Evolutionary conservation across 2,888 invertebrate species (phyloP).

Genomic region (Flexamia atlantica): DNA sequence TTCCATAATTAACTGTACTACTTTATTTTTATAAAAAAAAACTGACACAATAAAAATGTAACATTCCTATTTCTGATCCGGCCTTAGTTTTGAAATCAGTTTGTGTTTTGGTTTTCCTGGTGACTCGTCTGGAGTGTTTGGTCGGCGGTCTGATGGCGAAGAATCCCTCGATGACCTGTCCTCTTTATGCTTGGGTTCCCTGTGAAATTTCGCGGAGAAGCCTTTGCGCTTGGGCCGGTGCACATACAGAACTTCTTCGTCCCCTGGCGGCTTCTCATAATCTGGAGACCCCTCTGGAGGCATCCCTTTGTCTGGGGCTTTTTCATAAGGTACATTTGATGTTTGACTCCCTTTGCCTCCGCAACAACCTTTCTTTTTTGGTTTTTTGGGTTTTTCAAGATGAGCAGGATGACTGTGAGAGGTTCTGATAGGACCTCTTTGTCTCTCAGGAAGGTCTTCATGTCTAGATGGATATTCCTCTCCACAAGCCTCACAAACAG

Average conservation of each 20-base stretch:
- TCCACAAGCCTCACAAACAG: not conserved
- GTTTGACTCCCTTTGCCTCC: constrained; percentile 24
- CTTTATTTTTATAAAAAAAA: too few relatives aligned
- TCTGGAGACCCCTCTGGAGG: too few relatives aligned
- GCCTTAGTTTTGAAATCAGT: not conserved
- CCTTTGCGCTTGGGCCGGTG: not conserved
- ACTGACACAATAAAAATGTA: not conserved
- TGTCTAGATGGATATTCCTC: not conserved
- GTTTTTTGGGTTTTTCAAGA: not conserved
- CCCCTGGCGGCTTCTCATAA: not conserved
- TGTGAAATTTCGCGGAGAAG: not conserved
- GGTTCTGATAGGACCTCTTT: too few relatives aligned
- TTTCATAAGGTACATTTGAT: constrained; percentile 36
- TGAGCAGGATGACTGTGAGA: too few relatives aligned
- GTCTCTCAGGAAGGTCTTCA: not conserved
- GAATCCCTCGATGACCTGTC: too few relatives aligned
- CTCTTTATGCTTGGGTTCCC: not conserved
- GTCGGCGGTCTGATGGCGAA: not conserved
- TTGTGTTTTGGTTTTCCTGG: constrained; percentile 5
- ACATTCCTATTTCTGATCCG: not conserved
- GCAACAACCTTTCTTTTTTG: constrained; percentile 44
- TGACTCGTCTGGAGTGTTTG: not conserved
- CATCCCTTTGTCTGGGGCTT: not conserved
- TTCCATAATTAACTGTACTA: too few relatives aligned
- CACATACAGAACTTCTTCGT: not conserved